Evolutionary conservation across 2,113 vertebrate genomes (phyloP).

Genomic region (Antigone vipio): DNA sequence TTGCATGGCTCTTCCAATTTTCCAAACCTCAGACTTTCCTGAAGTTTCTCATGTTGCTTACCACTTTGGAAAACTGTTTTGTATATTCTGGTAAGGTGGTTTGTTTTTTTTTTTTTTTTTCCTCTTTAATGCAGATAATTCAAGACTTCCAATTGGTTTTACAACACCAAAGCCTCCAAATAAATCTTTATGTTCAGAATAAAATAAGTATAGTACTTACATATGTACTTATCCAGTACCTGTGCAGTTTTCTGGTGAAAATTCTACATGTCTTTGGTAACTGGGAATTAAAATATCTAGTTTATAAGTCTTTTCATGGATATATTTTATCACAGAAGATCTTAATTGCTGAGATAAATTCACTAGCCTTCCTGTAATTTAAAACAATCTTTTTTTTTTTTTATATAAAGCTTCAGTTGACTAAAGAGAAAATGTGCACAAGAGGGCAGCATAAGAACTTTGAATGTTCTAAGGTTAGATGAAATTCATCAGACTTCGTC

Average conservation of each 20-base stretch:
- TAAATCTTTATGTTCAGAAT: background rate
- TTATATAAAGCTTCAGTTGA: background rate
- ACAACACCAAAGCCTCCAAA: background rate
- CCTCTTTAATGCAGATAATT: background rate
- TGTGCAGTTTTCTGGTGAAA: background rate
- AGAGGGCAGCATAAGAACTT: slow-evolving; percentile 69
- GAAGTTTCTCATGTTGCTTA: background rate
- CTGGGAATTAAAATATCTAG: background rate
- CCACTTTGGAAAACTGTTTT: background rate
- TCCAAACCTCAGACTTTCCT: slow-evolving; percentile 19
- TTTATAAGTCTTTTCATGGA: background rate
- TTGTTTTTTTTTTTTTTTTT: too few species aligned
- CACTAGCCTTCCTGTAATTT: background rate
- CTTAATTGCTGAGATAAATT: background rate
- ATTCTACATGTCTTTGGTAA: background rate
- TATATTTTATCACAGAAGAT: background rate
- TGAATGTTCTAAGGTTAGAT: background rate
- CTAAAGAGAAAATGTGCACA: slow-evolving; percentile 4
- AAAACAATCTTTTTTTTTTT: background rate
- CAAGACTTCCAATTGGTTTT: background rate
- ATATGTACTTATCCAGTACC: background rate
- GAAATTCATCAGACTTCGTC: background rate
- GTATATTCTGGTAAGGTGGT: background rate
- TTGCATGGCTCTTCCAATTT: background rate
- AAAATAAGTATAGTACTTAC: background rate